phyloP scores from a whole-genome alignment of 2,888 invertebrate genomes.

The Drosophila testacea region DNA sequence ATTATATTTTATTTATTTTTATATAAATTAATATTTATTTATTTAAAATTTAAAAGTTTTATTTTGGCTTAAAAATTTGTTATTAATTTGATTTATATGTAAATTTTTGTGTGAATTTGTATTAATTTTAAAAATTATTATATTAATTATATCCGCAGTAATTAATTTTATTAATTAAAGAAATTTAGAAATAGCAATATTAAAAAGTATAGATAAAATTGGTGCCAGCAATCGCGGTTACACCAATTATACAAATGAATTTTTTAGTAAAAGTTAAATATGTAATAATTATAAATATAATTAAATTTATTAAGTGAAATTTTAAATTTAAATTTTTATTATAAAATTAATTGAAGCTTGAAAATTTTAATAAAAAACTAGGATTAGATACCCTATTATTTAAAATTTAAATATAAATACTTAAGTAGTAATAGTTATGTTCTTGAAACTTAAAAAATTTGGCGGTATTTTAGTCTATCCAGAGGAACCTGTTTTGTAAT shows the following conservation, averaged over 20 bases:
- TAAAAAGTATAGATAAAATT: constrained; percentile 86
- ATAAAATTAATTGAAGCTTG: constrained; percentile 87
- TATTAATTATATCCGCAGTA: constrained; percentile 85
- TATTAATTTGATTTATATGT: constrained; percentile 87
- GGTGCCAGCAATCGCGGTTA: constrained; percentile 90
- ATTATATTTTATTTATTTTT: not conserved
- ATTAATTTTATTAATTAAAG: constrained; percentile 87
- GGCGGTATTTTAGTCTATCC: constrained; percentile 90
- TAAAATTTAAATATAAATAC: constrained; percentile 78
- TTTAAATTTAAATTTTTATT: constrained; percentile 79
- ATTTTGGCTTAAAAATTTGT: constrained; percentile 86
- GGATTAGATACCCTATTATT: constrained; percentile 91
- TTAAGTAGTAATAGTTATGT: constrained; percentile 87
- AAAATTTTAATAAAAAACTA: constrained; percentile 87
- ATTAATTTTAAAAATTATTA: constrained; percentile 84
- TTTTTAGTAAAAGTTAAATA: constrained; percentile 84
- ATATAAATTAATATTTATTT: constrained; percentile 14
- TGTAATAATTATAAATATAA: constrained; percentile 84
- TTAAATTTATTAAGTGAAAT: constrained; percentile 86
- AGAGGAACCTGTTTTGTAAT: constrained; percentile 90
- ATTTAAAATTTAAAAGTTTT: constrained; percentile 80
- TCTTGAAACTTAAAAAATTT: constrained; percentile 89
- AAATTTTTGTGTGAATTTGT: constrained; percentile 86
- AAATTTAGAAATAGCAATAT: constrained; percentile 88
- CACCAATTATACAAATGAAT: constrained; percentile 87